A percentile compares a stretch with the other conserved stretches of the same genome.
Evolutionary conservation across 1,140 invertebrate genomes (phyloP).

Genomic region (Ostrea denselamellosa): DNA sequence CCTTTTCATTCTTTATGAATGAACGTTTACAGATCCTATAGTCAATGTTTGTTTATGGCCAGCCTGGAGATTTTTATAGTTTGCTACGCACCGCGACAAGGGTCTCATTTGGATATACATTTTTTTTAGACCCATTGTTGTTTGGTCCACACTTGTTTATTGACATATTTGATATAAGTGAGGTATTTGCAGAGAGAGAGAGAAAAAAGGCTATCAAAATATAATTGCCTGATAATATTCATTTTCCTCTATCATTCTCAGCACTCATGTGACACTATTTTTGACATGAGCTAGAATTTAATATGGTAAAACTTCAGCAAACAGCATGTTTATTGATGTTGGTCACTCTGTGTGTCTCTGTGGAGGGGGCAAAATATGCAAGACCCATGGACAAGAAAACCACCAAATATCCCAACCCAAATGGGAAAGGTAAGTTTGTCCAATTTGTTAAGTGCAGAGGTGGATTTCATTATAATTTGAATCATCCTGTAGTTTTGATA

Average conservation of each 20-base stretch:
- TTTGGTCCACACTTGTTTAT: constrained; percentile 25
- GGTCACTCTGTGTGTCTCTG: neutral
- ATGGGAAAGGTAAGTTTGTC: constrained; percentile 19
- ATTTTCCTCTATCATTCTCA: neutral
- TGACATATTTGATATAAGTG: neutral
- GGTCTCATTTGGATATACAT: constrained; percentile 5
- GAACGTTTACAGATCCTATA: neutral
- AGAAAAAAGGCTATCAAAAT: neutral
- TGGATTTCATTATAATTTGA: neutral
- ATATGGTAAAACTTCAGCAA: constrained; percentile 36
- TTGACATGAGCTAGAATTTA: constrained; percentile 18
- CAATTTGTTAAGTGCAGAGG: neutral
- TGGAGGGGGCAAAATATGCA: constrained; percentile 13
- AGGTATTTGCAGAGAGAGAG: neutral
- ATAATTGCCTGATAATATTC: neutral
- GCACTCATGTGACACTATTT: neutral
- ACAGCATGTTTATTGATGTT: constrained; percentile 25
- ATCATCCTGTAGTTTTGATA: neutral
- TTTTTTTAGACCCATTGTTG: constrained; percentile 15
- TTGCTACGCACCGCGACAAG: constrained; percentile 35
- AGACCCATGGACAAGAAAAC: constrained; percentile 27
- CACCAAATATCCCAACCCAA: constrained; percentile 19
- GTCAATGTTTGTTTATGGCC: constrained; percentile 32
- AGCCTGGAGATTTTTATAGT: constrained; percentile 25
- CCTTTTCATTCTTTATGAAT: neutral